phyloP scores from a whole-genome alignment of 2,797 vertebrate species.

The Acipenser oxyrinchus region DNA sequence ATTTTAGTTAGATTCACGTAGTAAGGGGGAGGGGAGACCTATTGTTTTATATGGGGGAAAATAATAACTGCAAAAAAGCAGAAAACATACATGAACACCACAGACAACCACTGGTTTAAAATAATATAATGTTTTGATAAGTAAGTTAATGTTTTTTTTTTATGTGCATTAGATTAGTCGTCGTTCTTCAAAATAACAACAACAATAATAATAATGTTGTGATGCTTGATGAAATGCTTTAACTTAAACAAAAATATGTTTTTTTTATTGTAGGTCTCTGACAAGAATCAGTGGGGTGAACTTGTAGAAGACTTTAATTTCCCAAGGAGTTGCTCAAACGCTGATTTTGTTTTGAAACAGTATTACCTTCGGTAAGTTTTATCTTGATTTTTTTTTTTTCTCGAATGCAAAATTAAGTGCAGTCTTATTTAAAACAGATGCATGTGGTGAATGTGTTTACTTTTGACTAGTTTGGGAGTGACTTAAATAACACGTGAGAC shows the following conservation, averaged over 20 bases:
- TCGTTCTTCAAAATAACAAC: no score
- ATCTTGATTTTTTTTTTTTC: slow-evolving; percentile 17
- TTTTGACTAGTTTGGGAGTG: slow-evolving; percentile 24
- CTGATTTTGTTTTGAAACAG: slow-evolving; percentile 99
- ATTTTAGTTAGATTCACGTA: background rate
- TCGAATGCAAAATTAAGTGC: slow-evolving; percentile 28
- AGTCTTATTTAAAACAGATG: slow-evolving; percentile 30
- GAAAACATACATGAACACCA: no score
- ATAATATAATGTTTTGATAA: no score
- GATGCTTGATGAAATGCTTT: no score
- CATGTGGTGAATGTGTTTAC: slow-evolving; percentile 57
- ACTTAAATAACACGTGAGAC: slow-evolving; percentile 24
- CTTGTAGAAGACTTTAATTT: slow-evolving; percentile 97
- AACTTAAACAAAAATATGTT: no score
- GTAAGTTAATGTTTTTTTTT: no score
- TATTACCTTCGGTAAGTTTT: slow-evolving; percentile 97
- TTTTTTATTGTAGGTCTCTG: slow-evolving; percentile 77
- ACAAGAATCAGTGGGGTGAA: slow-evolving; percentile 97
- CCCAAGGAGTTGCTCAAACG: slow-evolving; percentile 95
- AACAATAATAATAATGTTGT: no score
- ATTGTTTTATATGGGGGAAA: slow-evolving; percentile 3
- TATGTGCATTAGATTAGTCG: no score
- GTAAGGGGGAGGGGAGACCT: background rate
- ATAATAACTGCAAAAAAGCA: background rate
- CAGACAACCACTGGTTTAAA: no score